phyloP scores from a whole-genome alignment of 2,888 invertebrate species.

The Chymomyza amoena region DNA sequence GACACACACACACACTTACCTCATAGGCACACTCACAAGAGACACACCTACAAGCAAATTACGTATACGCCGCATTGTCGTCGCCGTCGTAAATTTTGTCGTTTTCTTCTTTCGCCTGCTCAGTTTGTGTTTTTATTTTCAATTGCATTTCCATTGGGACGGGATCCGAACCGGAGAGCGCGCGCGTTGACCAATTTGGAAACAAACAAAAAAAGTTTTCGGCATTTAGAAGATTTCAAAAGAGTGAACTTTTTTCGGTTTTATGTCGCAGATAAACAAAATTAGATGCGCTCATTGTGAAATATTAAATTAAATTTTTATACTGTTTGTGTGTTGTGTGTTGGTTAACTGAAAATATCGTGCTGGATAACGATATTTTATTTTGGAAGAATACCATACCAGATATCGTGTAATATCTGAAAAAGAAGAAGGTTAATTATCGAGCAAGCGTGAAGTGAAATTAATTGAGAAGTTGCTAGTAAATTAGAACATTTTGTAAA shows the following conservation, averaged over 20 bases:
- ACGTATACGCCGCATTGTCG: slow-evolving; percentile 55
- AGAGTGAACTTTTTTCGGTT: not conserved
- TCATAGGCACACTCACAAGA: not conserved
- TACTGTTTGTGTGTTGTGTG: not conserved
- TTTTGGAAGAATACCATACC: too few species aligned
- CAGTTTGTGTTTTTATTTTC: slow-evolving; percentile 57
- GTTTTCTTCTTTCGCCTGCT: slow-evolving; percentile 58
- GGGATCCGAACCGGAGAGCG: slow-evolving; percentile 29
- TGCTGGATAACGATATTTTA: not conserved
- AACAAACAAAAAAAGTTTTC: not conserved
- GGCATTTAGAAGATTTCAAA: not conserved
- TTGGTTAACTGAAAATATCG: not conserved
- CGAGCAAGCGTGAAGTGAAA: too few species aligned
- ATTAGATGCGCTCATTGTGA: not conserved
- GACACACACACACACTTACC: not conserved
- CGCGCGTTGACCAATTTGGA: slow-evolving; percentile 34
- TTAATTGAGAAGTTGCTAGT: too few species aligned
- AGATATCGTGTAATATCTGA: too few species aligned
- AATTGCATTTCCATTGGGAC: slow-evolving; percentile 68
- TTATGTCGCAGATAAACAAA: not conserved
- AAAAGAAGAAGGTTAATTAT: too few species aligned
- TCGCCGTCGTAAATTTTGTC: slow-evolving; percentile 45
- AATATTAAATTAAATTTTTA: not conserved
- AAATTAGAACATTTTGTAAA: too few species aligned
- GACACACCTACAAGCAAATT: slow-evolving; percentile 33